Evolutionary conservation across 2,797 vertebrate genomes (phyloP), one percentile per base, ranked within the genome.

Genomic region (Hydrolagus colliei): DNA sequence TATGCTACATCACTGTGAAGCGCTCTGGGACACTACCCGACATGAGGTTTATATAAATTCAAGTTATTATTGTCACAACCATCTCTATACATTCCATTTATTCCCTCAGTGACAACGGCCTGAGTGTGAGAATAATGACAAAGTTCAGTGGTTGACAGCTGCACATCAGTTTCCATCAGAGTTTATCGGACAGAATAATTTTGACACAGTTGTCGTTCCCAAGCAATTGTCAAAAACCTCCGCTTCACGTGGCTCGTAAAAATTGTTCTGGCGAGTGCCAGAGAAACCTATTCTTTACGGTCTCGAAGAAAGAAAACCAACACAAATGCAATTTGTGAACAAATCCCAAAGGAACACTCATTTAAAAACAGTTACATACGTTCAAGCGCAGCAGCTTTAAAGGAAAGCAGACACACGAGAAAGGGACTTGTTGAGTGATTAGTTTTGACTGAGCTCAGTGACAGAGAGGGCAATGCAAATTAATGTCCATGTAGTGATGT

Each of bases 201-300:
- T 52, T 8, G 52, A 52, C 74, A 27, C 73, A 74, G 74, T 52
- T 76, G 20, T 59, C 73, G 27, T 76, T 76, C 74, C 35, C 74
- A 76, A 41, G 73, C 32, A 75, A 52, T 52, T 75, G 35, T 75
- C 73, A 75, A 75, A 75, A 75, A 18, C 52, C 73, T 75, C 27
- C 9, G 9, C 13, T 76, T 20, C 35, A 76, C 20, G 8, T 14
- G 35, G 16, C 41, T 18, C 59, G 27, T 27, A 9, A 76, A 78
- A 78, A 78, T 9, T 11, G 20, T 62, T 59, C 62, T 78, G 59
- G 10, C 75, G 61, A 78, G 4, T 1, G 1, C 4, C 4, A 75
- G 73, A 35, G 13, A 41, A 52, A 18, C 74, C 1, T 76, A 9
- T 7, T 52, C 6, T 76, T 52, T 76, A 27, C 11, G 0, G 41